phyloP scores from a whole-genome alignment of 2,888 invertebrate genomes.

The Amphipoea lucens region DNA sequence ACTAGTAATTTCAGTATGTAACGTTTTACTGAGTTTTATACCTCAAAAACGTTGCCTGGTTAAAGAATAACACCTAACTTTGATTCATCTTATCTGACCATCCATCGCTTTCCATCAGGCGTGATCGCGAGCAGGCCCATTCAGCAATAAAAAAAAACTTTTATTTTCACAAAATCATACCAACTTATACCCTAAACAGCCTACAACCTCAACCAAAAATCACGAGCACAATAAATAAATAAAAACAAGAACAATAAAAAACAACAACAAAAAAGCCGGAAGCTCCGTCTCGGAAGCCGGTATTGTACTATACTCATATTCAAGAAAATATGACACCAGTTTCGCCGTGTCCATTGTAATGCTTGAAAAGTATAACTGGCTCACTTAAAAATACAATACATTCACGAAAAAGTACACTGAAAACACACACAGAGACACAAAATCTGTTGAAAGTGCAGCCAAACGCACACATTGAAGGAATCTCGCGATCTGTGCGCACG shows the following conservation, averaged over 20 bases:
- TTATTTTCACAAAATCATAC: background rate
- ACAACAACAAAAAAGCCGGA: constrained; percentile 67
- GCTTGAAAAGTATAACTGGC: constrained; percentile 61
- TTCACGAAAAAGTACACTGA: constrained; percentile 47
- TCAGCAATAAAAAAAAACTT: background rate
- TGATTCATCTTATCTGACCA: too few relatives aligned
- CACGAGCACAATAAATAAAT: constrained; percentile 54
- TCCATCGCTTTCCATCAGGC: background rate
- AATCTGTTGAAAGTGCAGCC: constrained; percentile 46
- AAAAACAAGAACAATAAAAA: constrained; percentile 64
- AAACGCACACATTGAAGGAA: constrained; percentile 26
- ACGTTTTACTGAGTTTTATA: too few relatives aligned
- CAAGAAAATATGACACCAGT: constrained; percentile 80
- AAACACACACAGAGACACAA: constrained; percentile 39
- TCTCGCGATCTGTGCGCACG: background rate
- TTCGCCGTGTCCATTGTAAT: constrained; percentile 71
- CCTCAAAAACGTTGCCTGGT: too few relatives aligned
- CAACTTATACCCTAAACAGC: background rate
- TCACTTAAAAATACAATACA: constrained; percentile 63
- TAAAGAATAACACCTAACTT: background rate
- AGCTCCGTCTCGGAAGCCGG: constrained; percentile 73
- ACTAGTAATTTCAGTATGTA: too few relatives aligned
- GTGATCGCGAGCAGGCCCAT: background rate
- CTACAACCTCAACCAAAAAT: constrained; percentile 35
- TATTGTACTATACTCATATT: constrained; percentile 76